Evolutionary conservation across 2,113 vertebrate genomes (phyloP).

Genomic region (Terrapene triunguis): DNA sequence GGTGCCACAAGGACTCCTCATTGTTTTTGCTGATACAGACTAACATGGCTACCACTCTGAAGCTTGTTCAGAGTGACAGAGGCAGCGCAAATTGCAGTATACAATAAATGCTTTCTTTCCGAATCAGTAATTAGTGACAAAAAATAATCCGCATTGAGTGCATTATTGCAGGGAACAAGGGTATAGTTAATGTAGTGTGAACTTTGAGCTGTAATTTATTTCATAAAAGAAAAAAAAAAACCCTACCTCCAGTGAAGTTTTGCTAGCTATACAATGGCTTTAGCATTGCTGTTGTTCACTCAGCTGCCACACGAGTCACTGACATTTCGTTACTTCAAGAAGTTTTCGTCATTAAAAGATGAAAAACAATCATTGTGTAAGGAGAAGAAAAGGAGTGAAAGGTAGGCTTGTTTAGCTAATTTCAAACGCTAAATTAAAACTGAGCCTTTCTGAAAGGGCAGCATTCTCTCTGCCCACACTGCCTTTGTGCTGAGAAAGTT

Average conservation of each 20-base stretch:
- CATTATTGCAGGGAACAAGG: neutral
- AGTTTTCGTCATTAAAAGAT: neutral
- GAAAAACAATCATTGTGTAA: neutral
- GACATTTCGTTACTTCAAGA: neutral
- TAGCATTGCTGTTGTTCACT: neutral
- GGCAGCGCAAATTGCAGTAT: accelerated
- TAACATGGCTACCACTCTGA: no score
- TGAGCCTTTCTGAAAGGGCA: neutral
- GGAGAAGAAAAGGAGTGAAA: neutral
- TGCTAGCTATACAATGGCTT: neutral
- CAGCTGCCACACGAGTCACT: neutral
- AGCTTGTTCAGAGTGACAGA: neutral
- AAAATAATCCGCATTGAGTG: neutral
- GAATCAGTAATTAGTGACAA: neutral
- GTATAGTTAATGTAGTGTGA: neutral
- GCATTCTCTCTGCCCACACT: neutral
- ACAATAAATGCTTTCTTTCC: neutral
- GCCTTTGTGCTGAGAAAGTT: neutral
- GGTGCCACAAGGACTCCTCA: no score
- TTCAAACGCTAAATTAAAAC: conserved; percentile 1
- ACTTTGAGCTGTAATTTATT: neutral
- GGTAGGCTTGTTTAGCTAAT: neutral
- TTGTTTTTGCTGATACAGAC: no score
- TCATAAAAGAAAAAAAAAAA: neutral
- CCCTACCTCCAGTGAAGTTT: neutral